Evolutionary conservation across 2,888 invertebrate species (phyloP).

Genomic region (Eurytoma californica): DNA sequence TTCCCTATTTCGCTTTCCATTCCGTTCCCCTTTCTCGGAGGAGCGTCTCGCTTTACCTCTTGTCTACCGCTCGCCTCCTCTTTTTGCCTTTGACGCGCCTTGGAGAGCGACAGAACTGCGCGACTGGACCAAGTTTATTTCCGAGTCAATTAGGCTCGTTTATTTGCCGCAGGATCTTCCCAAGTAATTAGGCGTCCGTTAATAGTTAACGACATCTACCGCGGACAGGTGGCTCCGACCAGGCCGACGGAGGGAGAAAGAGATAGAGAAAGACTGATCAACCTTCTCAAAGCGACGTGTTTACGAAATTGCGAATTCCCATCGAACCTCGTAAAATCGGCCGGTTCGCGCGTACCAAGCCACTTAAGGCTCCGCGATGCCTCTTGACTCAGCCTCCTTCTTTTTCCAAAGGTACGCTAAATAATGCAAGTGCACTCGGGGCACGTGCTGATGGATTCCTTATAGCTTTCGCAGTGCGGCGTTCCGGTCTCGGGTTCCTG

Average conservation of each 20-base stretch:
- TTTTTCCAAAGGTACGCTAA: background rate
- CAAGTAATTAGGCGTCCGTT: conserved; percentile 72
- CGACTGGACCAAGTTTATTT: conserved; percentile 69
- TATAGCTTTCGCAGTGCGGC: conserved; percentile 1
- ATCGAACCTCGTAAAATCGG: conserved; percentile 15
- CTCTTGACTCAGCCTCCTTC: background rate
- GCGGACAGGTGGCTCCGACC: conserved; percentile 69
- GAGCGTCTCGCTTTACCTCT: conserved; percentile 11
- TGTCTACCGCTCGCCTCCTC: conserved; percentile 27
- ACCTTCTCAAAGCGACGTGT: conserved; percentile 22
- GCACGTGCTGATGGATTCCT: conserved; percentile 1
- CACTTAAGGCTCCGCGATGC: background rate
- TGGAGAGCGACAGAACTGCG: conserved; percentile 36
- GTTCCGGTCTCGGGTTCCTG: background rate
- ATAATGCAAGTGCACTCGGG: background rate
- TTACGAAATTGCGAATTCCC: conserved; percentile 47
- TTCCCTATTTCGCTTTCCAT: conserved; percentile 29
- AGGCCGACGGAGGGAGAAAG: conserved; percentile 2
- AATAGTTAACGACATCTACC: conserved; percentile 72
- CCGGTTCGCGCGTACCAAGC: background rate
- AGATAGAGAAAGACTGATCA: conserved; percentile 19
- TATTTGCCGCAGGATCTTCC: conserved; percentile 71
- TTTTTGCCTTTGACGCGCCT: conserved; percentile 41
- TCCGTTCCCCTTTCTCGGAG: conserved; percentile 37
- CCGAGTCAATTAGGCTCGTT: conserved; percentile 74